Percentiles rank a stretch among this genome's conserved stretches.
Conservation (phyloP, 2,113 vertebrate species). For the Brachyistius frenatus region DNA sequence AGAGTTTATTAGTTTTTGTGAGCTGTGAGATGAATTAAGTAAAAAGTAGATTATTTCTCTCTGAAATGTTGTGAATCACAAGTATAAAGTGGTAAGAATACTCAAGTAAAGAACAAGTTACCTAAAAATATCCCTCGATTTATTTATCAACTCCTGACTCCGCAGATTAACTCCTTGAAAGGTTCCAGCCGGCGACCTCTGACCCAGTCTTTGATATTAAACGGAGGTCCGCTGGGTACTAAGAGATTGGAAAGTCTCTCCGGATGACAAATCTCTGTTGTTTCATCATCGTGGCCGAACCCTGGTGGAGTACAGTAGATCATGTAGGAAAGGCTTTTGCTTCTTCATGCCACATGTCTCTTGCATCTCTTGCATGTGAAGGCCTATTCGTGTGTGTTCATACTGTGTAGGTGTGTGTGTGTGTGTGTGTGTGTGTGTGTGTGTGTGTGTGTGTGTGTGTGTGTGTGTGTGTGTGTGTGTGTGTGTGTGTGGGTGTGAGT, state of each 20-base stretch:
- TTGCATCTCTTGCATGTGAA: constrained; percentile 42
- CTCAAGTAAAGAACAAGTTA: neutral
- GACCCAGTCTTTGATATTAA: neutral
- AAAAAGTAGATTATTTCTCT: neutral
- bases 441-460: constrained; percentile 25
- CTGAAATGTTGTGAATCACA: no score
- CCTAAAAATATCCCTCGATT: no score
- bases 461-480: constrained; percentile 18
- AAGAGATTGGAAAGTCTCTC: neutral
- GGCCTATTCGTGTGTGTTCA: constrained; percentile 41
- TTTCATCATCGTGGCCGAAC: neutral
- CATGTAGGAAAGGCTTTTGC: neutral
- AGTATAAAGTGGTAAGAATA: no score
- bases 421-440: neutral
- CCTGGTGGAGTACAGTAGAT: neutral
- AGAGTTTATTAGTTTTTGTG: no score
- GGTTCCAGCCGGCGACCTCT: neutral
- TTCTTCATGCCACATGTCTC: neutral
- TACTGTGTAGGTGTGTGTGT: constrained; percentile 27
- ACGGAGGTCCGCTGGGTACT: neutral
- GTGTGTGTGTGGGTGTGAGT: constrained; percentile 5
- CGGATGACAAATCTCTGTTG: neutral
- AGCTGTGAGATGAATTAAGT: neutral
- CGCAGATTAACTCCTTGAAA: no score
- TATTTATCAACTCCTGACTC: neutral